Evolutionary conservation across 35 echinoderm and acorn worm genomes (phyloP).

Genomic region (Eucidaris tribuloides): DNA sequence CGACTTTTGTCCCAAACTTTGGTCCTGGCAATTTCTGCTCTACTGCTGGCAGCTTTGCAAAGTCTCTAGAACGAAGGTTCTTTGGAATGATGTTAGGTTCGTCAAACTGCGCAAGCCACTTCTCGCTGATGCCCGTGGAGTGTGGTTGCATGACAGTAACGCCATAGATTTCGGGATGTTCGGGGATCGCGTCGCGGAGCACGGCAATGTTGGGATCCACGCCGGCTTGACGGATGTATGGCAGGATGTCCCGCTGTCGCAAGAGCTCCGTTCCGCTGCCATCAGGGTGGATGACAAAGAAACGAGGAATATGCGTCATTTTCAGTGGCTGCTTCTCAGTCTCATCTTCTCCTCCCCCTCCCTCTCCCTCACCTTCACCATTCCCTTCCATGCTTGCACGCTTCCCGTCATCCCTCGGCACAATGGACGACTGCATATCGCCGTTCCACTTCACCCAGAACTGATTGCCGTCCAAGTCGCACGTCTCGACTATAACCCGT

Average conservation of each 20-base stretch:
- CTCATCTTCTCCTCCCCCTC: conserved; percentile 40
- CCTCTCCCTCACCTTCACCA: conserved; percentile 6
- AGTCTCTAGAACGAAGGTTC: conserved; percentile 84
- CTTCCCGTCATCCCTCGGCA: conserved; percentile 24
- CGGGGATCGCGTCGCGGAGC: conserved; percentile 74
- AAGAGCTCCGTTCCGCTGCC: conserved; percentile 91
- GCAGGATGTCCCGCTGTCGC: conserved; percentile 49
- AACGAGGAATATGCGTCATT: conserved; percentile 47
- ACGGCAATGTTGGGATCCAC: conserved; percentile 85
- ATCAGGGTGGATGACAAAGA: conserved; percentile 88
- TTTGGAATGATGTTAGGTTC: conserved; percentile 82
- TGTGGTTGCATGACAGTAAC: conserved; percentile 91
- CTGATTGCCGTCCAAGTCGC: conserved; percentile 51
- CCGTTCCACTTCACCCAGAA: conserved; percentile 80
- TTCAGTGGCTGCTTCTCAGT: not conserved
- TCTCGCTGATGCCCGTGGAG: conserved; percentile 30
- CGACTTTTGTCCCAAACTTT: conserved; percentile 89
- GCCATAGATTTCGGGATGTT: conserved; percentile 86
- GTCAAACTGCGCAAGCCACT: conserved; percentile 68
- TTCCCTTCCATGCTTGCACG: not conserved
- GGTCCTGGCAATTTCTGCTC: conserved; percentile 63
- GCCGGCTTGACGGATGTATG: conserved; percentile 58
- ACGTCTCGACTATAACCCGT: conserved; percentile 40
- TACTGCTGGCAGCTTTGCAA: conserved; percentile 56
- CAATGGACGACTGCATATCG: conserved; percentile 9